Evolutionary conservation across 2,888 invertebrate genomes (phyloP).

Genomic region (Nebria brevicollis): DNA sequence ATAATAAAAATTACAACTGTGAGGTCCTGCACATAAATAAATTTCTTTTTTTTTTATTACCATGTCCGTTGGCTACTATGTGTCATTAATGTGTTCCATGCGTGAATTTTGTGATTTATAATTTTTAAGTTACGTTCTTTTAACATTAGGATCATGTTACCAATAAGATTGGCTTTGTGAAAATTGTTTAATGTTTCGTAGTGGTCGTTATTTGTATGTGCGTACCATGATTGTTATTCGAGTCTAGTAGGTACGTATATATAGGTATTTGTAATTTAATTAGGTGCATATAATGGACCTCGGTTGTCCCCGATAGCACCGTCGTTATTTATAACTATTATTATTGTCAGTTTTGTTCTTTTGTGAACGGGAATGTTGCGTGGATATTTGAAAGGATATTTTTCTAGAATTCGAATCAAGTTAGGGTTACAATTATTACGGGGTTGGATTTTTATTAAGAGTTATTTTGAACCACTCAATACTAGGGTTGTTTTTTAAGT

Average conservation of each 20-base stretch:
- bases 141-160: not conserved
- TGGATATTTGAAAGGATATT: not conserved
- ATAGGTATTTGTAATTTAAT: constrained; percentile 51
- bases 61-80: constrained; percentile 39
- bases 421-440: not conserved
- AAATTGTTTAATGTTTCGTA: constrained; percentile 52
- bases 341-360: constrained; percentile 19
- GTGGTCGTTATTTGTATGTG: constrained; percentile 51
- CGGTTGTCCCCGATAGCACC: not conserved
- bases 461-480: not conserved
- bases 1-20: constrained; percentile 21
- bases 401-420: not conserved
- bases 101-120: not conserved
- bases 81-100: not conserved
- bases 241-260: not conserved
- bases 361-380: not conserved
- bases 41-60: constrained; percentile 4
- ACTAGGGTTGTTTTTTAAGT: not conserved
- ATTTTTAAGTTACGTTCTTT: not conserved
- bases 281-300: constrained; percentile 43
- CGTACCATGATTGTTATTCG: constrained; percentile 5
- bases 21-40: not conserved
- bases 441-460: not conserved
- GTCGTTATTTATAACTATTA: constrained; percentile 36
- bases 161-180: constrained; percentile 48